A percentile compares a stretch with the other conserved stretches of the same genome.
Evolutionary conservation across 2,113 vertebrate species (phyloP).

Genomic region (Andinoacara biseriatus): DNA sequence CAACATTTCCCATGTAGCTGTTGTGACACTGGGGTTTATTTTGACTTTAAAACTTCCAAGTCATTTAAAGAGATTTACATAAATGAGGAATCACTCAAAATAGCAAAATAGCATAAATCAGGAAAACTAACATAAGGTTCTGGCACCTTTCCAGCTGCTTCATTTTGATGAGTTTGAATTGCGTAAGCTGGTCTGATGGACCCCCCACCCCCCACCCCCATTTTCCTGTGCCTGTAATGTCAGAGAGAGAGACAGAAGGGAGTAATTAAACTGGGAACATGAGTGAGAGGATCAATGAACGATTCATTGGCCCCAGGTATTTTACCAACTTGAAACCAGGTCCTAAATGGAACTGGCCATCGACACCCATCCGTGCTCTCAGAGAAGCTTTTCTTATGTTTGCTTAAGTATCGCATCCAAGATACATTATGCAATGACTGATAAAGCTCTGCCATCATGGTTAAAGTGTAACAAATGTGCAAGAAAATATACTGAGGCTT

Average conservation of each 20-base stretch:
- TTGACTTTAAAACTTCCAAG: neutral
- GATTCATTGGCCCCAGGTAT: neutral
- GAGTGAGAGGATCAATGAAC: neutral
- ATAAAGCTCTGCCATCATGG: neutral
- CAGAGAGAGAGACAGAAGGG: neutral
- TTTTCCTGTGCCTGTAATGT: neutral
- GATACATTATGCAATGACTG: neutral
- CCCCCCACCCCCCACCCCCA: too few species aligned
- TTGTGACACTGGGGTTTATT: neutral
- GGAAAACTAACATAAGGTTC: neutral
- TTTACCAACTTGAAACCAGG: neutral
- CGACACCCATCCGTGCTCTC: neutral
- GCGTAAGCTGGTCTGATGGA: neutral
- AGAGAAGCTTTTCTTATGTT: neutral
- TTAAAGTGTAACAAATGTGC: neutral
- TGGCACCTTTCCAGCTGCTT: neutral
- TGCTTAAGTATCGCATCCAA: neutral
- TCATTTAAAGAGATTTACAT: neutral
- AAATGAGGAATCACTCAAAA: neutral
- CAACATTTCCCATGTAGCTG: neutral
- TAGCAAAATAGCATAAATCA: neutral
- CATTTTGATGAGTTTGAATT: neutral
- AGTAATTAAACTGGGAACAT: neutral
- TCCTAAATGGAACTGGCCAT: neutral
- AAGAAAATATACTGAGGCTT: neutral